These are phyloP conservation scores for Etheostoma nigrum DNA, from an alignment of 2,797 vertebrate genomes.

Conservation along the genomic window DNA sequence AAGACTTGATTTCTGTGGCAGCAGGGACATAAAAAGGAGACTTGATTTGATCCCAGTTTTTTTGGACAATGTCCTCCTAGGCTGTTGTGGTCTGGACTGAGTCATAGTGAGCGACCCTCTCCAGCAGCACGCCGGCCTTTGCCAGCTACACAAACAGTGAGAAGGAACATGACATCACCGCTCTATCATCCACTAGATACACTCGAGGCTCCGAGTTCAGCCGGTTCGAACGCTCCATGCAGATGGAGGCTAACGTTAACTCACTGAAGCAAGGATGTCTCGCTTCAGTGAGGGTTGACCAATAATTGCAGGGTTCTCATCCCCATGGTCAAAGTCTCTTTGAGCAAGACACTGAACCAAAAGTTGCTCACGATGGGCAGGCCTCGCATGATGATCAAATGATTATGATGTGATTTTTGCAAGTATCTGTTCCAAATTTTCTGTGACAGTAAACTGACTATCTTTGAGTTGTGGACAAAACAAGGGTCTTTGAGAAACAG, in stretches of 20 bases:
- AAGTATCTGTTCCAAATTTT: too few species aligned
- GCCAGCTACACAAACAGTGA: slow-evolving; percentile 81
- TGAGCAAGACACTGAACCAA: not conserved
- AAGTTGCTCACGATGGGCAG: not conserved
- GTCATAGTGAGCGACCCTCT: slow-evolving; percentile 62
- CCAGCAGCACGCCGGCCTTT: slow-evolving; percentile 63
- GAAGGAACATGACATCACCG: slow-evolving; percentile 83
- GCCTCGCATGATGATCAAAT: too few species aligned
- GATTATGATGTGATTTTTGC: too few species aligned
- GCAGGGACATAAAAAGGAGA: slow-evolving; percentile 11
- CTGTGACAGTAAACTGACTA: too few species aligned
- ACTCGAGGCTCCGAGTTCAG: slow-evolving; percentile 78
- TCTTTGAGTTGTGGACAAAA: too few species aligned
- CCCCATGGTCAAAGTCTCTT: not conserved
- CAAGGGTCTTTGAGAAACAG: too few species aligned
- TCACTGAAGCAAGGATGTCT: slow-evolving; percentile 46
- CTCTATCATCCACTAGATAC: slow-evolving; percentile 77
- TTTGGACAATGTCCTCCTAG: slow-evolving; percentile 55
- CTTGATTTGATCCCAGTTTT: slow-evolving; percentile 37
- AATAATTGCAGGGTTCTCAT: slow-evolving; percentile 6
- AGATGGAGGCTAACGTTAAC: slow-evolving; percentile 63
- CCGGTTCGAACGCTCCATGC: slow-evolving; percentile 72
- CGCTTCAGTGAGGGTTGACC: not conserved
- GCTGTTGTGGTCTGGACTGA: slow-evolving; percentile 59
- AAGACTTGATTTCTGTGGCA: slow-evolving; percentile 5